A percentile compares a stretch with the other conserved stretches of the same genome.
These are phyloP conservation scores for Ooceraea biroi DNA, from an alignment of 1,140 invertebrate genomes.

Conservation along the genomic window DNA sequence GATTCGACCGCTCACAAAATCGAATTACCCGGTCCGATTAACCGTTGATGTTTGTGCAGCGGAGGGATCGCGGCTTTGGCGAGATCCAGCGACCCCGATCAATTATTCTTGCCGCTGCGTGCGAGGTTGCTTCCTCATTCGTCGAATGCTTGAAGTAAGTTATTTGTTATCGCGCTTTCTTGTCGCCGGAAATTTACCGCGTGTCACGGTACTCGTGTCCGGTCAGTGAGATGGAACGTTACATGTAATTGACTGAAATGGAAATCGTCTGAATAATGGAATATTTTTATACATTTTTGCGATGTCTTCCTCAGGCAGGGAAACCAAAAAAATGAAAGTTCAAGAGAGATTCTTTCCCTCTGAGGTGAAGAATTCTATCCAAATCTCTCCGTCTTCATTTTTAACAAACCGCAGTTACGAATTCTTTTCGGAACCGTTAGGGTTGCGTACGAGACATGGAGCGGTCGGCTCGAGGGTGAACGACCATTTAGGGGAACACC, in stretches of 20 bases:
- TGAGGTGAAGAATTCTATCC: not conserved
- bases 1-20: constrained; percentile 59
- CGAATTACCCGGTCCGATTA: constrained; percentile 58
- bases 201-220: not conserved
- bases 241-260: too few species aligned
- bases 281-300: not conserved
- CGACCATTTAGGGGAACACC: not conserved
- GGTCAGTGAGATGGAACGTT: not conserved
- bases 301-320: not conserved
- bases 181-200: not conserved
- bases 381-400: not conserved
- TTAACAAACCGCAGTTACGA: not conserved
- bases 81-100: constrained; percentile 40
- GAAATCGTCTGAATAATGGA: not conserved
- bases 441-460: not conserved
- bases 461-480: not conserved
- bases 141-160: not conserved
- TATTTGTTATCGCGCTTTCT: not conserved
- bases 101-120: constrained; percentile 33
- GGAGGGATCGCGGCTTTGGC: constrained; percentile 15
- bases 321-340: not conserved
- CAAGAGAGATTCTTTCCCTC: not conserved
- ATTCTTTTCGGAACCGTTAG: not conserved
- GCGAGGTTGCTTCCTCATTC: constrained; percentile 11
- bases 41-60: constrained; percentile 30